These are phyloP conservation scores for Andrena haemorrhoa DNA, from an alignment of 2,888 invertebrate species.

Conservation along the genomic window DNA sequence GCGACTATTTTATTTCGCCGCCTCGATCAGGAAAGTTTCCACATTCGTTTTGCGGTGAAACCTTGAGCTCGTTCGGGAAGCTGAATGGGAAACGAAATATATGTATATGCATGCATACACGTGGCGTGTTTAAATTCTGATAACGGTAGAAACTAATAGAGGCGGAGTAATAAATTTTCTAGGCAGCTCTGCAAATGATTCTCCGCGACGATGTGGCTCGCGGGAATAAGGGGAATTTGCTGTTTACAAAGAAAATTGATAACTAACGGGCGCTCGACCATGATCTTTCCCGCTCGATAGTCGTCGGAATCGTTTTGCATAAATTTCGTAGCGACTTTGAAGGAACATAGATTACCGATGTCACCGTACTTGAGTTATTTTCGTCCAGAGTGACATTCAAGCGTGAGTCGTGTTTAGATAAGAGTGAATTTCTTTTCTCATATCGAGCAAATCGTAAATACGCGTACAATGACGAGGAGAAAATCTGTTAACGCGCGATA, in stretches of 20 bases:
- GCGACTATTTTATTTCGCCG: background rate
- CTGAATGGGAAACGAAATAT: conserved; percentile 38
- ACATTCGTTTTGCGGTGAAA: conserved; percentile 26
- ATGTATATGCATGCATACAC: background rate
- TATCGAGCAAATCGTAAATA: conserved; percentile 15
- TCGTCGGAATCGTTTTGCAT: background rate
- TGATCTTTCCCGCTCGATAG: background rate
- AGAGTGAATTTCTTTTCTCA: conserved; percentile 8
- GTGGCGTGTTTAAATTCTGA: background rate
- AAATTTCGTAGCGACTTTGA: conserved; percentile 12
- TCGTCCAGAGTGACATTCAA: conserved; percentile 31
- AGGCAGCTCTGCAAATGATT: conserved; percentile 13
- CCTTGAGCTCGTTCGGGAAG: conserved; percentile 46
- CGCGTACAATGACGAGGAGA: background rate
- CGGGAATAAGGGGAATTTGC: background rate
- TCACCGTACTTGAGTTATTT: conserved; percentile 10
- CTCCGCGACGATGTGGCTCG: background rate
- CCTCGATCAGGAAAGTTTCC: conserved; percentile 18
- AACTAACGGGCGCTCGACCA: background rate
- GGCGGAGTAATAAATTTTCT: conserved; percentile 47
- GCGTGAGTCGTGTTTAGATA: conserved; percentile 13
- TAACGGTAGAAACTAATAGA: background rate
- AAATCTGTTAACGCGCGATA: no score
- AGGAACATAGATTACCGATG: conserved; percentile 22
- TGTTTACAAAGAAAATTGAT: background rate